Evolutionary conservation across 2,113 vertebrate species (phyloP).

Genomic region (Pluvialis apricaria): DNA sequence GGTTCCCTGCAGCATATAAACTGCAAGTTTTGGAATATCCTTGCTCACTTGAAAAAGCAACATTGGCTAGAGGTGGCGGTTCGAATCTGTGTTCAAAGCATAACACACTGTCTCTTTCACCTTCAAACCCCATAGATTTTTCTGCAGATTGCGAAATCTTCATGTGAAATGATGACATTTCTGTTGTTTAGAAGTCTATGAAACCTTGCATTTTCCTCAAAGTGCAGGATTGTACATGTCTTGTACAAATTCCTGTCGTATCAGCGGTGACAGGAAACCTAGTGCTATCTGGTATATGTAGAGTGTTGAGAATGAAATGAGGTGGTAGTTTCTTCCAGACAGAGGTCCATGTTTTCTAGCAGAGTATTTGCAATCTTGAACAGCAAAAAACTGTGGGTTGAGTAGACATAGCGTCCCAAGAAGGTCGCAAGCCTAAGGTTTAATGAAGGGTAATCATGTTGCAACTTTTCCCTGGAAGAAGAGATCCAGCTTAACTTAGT

Average conservation of each 20-base stretch:
- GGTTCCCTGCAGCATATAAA: not conserved
- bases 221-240: not conserved
- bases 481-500: not conserved
- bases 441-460: not conserved
- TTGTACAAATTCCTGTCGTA: not conserved
- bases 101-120: not conserved
- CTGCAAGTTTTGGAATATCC: not conserved
- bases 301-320: not conserved
- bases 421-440: not conserved
- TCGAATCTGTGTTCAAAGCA: not conserved
- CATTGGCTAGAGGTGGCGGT: not conserved
- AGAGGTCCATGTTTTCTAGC: not conserved
- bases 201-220: not conserved
- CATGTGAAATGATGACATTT: not conserved
- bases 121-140: not conserved
- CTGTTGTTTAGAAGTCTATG: not conserved
- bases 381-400: not conserved
- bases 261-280: not conserved
- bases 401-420: not conserved
- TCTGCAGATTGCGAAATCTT: not conserved
- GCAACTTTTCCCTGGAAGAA: not conserved
- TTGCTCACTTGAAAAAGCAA: not conserved
- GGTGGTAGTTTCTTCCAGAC: not conserved
- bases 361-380: not conserved
- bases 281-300: not conserved